Percentiles rank a stretch among this genome's conserved stretches.
phyloP scores from a whole-genome alignment of 2,113 vertebrate genomes.

The Anoura caudifer region DNA sequence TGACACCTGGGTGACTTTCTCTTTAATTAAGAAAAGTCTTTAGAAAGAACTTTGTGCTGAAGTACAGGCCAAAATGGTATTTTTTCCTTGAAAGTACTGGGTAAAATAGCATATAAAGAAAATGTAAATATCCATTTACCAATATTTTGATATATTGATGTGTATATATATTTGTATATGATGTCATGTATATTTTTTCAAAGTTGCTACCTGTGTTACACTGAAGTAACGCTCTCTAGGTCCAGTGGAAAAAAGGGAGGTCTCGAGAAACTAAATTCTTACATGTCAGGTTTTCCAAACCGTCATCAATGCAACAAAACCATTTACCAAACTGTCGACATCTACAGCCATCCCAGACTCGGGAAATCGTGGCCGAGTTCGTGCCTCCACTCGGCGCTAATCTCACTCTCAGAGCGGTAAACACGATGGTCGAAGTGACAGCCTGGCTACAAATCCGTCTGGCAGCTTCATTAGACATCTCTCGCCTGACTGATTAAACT shows the following conservation, averaged over 20 bases:
- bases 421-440: conserved; percentile 77
- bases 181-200: background rate
- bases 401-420: conserved; percentile 78
- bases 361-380: conserved; percentile 55
- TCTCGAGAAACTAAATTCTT: background rate
- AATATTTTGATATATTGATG: background rate
- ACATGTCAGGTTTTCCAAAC: conserved; percentile 2
- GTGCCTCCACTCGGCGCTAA: conserved; percentile 73
- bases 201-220: background rate
- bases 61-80: background rate
- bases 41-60: background rate
- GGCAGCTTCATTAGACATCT: conserved; percentile 82
- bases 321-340: conserved; percentile 76
- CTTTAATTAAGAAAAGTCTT: background rate
- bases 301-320: conserved; percentile 57
- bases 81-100: background rate
- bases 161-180: too few relatives aligned
- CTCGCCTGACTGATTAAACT: conserved; percentile 81
- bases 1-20: background rate
- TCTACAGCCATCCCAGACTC: conserved; percentile 52
- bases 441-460: conserved; percentile 79
- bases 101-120: background rate
- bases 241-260: background rate
- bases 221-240: background rate
- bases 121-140: conserved; percentile 36